Evolutionary conservation across 2,797 vertebrate species (phyloP).

Genomic region (Limosa lapponica): DNA sequence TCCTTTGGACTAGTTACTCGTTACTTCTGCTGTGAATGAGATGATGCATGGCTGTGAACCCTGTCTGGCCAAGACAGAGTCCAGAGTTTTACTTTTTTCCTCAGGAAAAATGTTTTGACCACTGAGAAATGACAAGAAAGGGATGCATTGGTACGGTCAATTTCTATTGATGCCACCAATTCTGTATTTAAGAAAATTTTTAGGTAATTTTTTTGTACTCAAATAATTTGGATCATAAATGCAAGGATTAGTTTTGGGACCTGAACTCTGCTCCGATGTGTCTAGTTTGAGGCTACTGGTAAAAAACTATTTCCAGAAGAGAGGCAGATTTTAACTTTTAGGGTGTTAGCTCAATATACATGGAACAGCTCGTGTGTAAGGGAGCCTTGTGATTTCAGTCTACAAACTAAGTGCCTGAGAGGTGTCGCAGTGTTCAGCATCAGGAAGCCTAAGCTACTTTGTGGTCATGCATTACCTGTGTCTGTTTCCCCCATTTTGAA

Average conservation of each 20-base stretch:
- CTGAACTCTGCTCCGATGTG: background rate
- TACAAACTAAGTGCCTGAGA: background rate
- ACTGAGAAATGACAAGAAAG: background rate
- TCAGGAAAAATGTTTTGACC: background rate
- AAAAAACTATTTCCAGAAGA: background rate
- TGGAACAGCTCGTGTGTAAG: background rate
- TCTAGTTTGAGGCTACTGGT: background rate
- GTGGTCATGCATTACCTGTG: background rate
- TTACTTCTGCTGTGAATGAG: background rate
- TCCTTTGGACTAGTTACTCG: background rate
- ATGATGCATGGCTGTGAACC: background rate
- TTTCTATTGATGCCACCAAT: background rate
- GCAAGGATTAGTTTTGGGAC: background rate
- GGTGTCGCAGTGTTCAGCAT: background rate
- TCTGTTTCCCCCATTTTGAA: background rate
- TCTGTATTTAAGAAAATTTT: background rate
- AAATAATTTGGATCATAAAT: background rate
- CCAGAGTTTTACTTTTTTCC: background rate
- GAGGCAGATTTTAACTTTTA: background rate
- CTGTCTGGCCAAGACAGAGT: background rate
- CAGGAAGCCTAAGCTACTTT: background rate
- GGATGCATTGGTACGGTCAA: fast-evolving
- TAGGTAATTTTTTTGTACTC: background rate
- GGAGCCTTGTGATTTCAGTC: background rate
- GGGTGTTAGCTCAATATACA: background rate